A percentile compares a stretch with the other conserved stretches of the same genome.
These are phyloP conservation scores for Agelaius tricolor DNA, from an alignment of 2,113 vertebrate genomes.

Conservation along the genomic window DNA sequence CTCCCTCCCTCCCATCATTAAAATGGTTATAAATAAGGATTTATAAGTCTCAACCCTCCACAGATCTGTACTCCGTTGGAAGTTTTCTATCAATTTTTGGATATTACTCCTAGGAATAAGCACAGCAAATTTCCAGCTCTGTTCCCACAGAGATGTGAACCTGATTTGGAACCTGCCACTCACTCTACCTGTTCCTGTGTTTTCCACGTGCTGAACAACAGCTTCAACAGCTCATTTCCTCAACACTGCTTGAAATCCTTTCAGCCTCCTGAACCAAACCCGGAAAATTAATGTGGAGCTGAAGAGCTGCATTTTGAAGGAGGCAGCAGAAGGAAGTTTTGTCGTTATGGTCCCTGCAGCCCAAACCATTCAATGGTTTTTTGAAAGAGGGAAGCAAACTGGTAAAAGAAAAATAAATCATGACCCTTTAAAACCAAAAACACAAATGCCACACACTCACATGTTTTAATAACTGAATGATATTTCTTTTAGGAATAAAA, in stretches of 20 bases:
- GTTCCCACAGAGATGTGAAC: not conserved
- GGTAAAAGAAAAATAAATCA: not conserved
- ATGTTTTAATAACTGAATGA: not conserved
- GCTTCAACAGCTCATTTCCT: not conserved
- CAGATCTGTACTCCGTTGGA: not conserved
- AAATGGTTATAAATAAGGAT: not conserved
- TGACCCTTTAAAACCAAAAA: not conserved
- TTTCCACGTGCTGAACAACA: constrained; percentile 4
- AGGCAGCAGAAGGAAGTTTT: not conserved
- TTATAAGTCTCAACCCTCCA: not conserved
- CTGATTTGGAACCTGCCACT: not conserved
- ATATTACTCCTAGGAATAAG: not conserved
- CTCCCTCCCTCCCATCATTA: not conserved
- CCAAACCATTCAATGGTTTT: not conserved
- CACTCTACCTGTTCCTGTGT: not conserved
- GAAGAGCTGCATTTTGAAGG: not conserved
- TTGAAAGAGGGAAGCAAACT: not conserved
- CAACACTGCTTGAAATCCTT: not conserved
- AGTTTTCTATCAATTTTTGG: not conserved
- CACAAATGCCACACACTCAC: accelerated
- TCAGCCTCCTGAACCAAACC: not conserved
- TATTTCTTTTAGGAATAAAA: not conserved
- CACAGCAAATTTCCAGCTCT: not conserved
- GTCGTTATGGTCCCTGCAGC: not conserved
- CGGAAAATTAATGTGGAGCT: not conserved